Conservation (phyloP, 2,113 vertebrate species). For the Anarhynchus alexandrinus region DNA sequence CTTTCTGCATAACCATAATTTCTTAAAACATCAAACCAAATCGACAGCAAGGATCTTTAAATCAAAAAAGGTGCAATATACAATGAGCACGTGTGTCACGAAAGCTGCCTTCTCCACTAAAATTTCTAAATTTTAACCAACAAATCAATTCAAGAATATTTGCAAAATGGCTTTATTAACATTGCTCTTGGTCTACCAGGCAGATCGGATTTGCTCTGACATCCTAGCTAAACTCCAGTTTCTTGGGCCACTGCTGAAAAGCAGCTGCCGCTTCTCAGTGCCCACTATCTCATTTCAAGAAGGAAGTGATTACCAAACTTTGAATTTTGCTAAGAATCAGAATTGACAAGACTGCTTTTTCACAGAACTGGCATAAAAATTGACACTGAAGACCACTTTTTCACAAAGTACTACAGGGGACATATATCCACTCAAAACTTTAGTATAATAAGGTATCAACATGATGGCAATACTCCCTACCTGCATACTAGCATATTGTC, state of each 20-base stretch:
- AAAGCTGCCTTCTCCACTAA: neutral
- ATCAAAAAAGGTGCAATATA: neutral
- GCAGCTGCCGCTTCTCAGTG: neutral
- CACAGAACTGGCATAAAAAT: neutral
- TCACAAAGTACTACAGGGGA: neutral
- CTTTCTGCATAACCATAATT: neutral
- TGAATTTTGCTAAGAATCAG: neutral
- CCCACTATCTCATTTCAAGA: neutral
- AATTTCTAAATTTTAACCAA: neutral
- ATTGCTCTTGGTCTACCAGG: neutral
- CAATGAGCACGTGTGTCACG: rapidly evolving
- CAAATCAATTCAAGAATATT: neutral
- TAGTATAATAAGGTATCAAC: neutral
- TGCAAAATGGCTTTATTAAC: neutral
- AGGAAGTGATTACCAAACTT: neutral
- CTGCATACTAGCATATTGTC: neutral
- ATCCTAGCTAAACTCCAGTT: neutral
- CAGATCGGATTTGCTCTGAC: neutral
- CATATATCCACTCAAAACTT: neutral
- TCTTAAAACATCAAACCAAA: neutral
- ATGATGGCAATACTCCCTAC: neutral
- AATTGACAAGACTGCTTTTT: neutral
- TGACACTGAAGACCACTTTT: neutral
- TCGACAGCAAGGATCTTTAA: neutral
- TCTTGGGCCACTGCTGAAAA: neutral